Percentiles rank a stretch among this genome's conserved stretches.
These are phyloP conservation scores for Axea sp. DNA, from an alignment of 2,888 invertebrate species.

Conservation along the genomic window DNA sequence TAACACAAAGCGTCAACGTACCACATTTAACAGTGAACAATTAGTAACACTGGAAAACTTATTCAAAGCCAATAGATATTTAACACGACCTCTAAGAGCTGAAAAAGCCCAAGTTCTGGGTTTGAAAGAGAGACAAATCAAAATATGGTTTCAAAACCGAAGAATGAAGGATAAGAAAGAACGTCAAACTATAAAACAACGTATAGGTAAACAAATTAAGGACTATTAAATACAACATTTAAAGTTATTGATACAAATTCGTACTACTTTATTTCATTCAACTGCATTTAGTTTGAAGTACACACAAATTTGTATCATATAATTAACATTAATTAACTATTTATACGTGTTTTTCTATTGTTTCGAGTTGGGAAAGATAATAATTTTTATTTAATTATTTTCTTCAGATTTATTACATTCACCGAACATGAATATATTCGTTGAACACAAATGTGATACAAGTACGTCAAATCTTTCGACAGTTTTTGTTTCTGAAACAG, in stretches of 20 bases:
- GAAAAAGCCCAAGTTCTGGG: conserved; percentile 48
- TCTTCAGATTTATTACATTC: neutral
- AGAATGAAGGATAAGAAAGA: conserved; percentile 56
- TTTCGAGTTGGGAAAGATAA: too few species aligned
- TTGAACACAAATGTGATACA: conserved; percentile 2
- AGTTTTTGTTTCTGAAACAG: neutral
- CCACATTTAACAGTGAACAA: conserved; percentile 49
- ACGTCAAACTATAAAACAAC: conserved; percentile 30
- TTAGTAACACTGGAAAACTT: conserved; percentile 44
- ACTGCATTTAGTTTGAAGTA: too few species aligned
- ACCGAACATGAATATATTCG: neutral
- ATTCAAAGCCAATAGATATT: conserved; percentile 38
- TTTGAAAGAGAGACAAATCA: conserved; percentile 48
- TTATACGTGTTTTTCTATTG: too few species aligned
- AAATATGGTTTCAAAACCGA: conserved; percentile 58
- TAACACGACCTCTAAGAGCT: conserved; percentile 42
- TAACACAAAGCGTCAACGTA: conserved; percentile 33
- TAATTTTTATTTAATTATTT: too few species aligned
- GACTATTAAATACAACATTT: neutral
- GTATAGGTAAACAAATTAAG: conserved; percentile 19
- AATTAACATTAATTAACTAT: too few species aligned
- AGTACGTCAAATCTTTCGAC: neutral
- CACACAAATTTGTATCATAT: too few species aligned
- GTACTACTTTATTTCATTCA: too few species aligned
- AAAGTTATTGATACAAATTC: neutral